Evolutionary conservation across 2,113 vertebrate species (phyloP), one percentile per base, ranked within the genome.

Genomic region (Thermophis baileyi): DNA sequence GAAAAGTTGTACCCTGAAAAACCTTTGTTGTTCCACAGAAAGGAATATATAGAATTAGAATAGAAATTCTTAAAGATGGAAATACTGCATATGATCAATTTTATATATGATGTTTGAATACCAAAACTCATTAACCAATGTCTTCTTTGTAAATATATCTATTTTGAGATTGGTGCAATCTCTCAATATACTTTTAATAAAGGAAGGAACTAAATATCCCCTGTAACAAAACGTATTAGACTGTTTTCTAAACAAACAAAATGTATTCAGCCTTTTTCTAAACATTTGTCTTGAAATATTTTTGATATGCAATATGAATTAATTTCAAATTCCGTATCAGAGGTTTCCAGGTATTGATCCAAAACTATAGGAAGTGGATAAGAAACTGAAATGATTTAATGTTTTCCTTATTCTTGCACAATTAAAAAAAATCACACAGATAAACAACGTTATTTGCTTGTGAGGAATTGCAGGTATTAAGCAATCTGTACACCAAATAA

Each of bases 111-210:
- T 91, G 96, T 95, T 95, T 92, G 96, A 93, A 88, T 93, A 93
- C 93, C 94, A 96, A 88, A 96, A 95, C 96, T 94, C 92, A 1
- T 18, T 89, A 92, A 95, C 90, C 91, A 95, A 92, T 95, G 96
- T 96, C 89, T 95, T 94, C 92, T 94, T 93, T 93, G 97, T 95
- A 93, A 96, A 96, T 97, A 95, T 94, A 90, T 93, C 90, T 94
- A 96, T 93, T 95, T 91, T 1, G 89, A 40, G 6, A 94, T 94
- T 18, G 81, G 1, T 8, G 92, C 89, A 81, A 81, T 22, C 18
- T 22, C 74, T 22, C 74, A 81, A 22, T 88, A 24, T 54, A n/a
- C 30, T 95, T 91, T 93, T 85, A 30, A 30, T 10, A 85, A 91
- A 92, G 40, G 16, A 3, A 90, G 46, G 88, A 60, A 90, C 4